A percentile compares a stretch with the other conserved stretches of the same genome.
phyloP scores from a whole-genome alignment of 2,888 invertebrate species.

The Arrhopalites spinosus region DNA sequence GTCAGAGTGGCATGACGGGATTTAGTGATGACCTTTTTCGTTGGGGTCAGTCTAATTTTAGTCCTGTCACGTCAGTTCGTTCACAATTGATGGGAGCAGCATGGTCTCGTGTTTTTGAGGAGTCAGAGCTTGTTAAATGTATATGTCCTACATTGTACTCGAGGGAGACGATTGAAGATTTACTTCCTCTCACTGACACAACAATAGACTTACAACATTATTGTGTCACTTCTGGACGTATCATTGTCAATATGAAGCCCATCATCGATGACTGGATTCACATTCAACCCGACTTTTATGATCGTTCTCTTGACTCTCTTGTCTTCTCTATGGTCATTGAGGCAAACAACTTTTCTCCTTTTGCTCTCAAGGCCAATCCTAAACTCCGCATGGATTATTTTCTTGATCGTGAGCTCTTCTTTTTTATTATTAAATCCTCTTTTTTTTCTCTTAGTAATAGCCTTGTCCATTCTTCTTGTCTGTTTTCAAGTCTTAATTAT shows the following conservation, averaged over 20 bases:
- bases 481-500: no score
- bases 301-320: slow-evolving; percentile 17
- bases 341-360: slow-evolving; percentile 7
- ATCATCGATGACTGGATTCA: slow-evolving; percentile 10
- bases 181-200: slow-evolving; percentile 9
- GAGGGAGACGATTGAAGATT: slow-evolving; percentile 5
- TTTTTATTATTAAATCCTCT: not conserved
- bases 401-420: slow-evolving; percentile 18
- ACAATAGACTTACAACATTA: not conserved
- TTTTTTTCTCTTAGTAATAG: not conserved
- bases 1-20: not conserved
- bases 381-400: not conserved
- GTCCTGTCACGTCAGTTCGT: not conserved
- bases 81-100: slow-evolving; percentile 13
- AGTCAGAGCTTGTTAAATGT: slow-evolving; percentile 10
- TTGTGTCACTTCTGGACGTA: not conserved
- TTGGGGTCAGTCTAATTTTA: not conserved
- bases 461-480: not conserved
- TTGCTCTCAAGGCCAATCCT: not conserved
- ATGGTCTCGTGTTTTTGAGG: slow-evolving; percentile 17
- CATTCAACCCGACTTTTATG: not conserved
- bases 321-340: slow-evolving; percentile 28
- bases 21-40: not conserved
- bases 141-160: slow-evolving; percentile 6
- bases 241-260: slow-evolving; percentile 10